A percentile compares a stretch with the other conserved stretches of the same genome.
phyloP scores from a whole-genome alignment of 1,140 invertebrate genomes.

The Argopecten irradians region DNA sequence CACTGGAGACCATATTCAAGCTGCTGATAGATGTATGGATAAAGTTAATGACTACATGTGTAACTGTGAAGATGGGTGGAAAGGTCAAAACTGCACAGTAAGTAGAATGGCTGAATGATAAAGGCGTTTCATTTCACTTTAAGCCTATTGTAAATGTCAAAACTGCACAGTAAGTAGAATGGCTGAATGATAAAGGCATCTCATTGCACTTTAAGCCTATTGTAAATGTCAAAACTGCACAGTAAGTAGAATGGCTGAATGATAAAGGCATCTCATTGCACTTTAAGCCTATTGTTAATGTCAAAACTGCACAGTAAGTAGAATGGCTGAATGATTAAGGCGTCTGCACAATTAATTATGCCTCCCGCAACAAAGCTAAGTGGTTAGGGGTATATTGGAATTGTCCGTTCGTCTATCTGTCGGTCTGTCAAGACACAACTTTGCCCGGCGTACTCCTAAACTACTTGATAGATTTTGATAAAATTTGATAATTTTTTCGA shows the following conservation, averaged over 20 bases:
- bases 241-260: not conserved
- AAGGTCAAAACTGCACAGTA: conserved; percentile 39
- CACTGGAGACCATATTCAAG: not conserved
- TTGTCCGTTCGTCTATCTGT: no score
- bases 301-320: conserved; percentile 36
- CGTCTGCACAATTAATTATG: no score
- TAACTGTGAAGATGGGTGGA: conserved; percentile 42
- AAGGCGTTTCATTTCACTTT: not conserved
- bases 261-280: not conserved
- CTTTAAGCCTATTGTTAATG: conserved; percentile 40
- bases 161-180: conserved; percentile 33
- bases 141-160: conserved; percentile 40
- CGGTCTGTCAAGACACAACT: no score
- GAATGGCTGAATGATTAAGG: not conserved
- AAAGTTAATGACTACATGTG: conserved; percentile 39
- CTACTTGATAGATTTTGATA: no score
- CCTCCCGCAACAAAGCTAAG: no score
- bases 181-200: not conserved
- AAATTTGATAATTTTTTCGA: no score
- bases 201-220: no score
- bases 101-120: not conserved
- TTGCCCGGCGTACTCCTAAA: no score
- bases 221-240: conserved; percentile 42
- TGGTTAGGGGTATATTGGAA: no score
- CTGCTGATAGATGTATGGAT: conserved; percentile 20